Evolutionary conservation across 2,797 vertebrate genomes (phyloP).

Genomic region (Rhinella marina): DNA sequence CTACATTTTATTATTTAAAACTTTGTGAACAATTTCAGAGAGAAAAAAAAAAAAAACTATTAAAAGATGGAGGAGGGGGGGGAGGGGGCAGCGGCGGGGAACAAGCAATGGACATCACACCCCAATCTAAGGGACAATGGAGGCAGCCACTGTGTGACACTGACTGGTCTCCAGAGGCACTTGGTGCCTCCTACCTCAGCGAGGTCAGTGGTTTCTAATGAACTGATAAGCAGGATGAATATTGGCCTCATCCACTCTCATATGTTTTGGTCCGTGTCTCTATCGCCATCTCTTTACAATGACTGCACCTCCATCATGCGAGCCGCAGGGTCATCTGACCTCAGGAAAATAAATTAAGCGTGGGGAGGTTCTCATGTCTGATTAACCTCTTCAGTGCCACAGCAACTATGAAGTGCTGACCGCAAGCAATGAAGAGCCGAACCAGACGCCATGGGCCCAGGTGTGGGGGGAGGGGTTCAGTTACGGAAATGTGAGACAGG

Average conservation of each 20-base stretch:
- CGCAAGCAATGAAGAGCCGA: background rate
- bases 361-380: background rate
- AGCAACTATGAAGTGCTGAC: background rate
- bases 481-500: background rate
- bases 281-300: background rate
- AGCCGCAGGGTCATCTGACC: background rate
- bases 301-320: background rate
- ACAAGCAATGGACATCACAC: constrained; percentile 28
- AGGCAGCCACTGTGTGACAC: background rate
- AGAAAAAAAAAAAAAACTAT: constrained; percentile 33
- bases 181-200: background rate
- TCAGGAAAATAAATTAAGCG: constrained; percentile 15
- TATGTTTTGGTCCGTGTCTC: constrained; percentile 20
- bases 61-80: constrained; percentile 20
- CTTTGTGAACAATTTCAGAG: constrained; percentile 59
- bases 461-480: background rate
- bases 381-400: background rate
- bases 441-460: background rate
- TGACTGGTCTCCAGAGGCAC: background rate
- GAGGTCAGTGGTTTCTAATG: background rate
- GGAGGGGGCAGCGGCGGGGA: background rate
- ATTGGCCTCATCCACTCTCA: background rate
- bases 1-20: constrained; percentile 62
- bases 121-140: background rate
- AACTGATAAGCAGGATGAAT: background rate